These are phyloP conservation scores for Meloidogyne floridensis DNA, from an alignment of 1,140 invertebrate genomes.

Conservation along the genomic window DNA sequence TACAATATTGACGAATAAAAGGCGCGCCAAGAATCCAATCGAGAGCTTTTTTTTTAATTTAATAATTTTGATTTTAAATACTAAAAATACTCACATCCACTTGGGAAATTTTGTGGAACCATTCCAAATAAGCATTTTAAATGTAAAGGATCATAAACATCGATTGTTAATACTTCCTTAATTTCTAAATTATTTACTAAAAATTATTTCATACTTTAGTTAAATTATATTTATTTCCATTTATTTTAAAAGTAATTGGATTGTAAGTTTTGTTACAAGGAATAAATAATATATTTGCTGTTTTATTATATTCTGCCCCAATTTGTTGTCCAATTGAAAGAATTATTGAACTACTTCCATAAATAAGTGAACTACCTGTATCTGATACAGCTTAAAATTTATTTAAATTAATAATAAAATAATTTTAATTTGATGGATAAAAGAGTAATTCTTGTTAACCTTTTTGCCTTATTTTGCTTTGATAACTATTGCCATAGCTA, in stretches of 20 bases:
- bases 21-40: constrained; percentile 56
- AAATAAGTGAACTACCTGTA: constrained; percentile 56
- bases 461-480: too few relatives aligned
- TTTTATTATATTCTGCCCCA: constrained; percentile 21
- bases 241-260: constrained; percentile 43
- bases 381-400: constrained; percentile 53
- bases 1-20: constrained; percentile 55
- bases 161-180: constrained; percentile 44
- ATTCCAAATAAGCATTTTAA: constrained; percentile 25
- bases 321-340: constrained; percentile 36
- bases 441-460: too few relatives aligned
- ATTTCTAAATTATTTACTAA: neutral
- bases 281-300: constrained; percentile 36
- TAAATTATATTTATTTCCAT: constrained; percentile 36
- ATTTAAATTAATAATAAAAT: too few relatives aligned
- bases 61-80: neutral
- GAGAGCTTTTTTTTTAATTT: neutral
- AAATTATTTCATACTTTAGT: neutral
- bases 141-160: constrained; percentile 39
- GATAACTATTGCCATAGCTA: too few relatives aligned
- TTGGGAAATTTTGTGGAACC: constrained; percentile 21
- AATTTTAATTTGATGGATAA: too few relatives aligned
- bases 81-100: neutral
- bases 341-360: constrained; percentile 37
- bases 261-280: constrained; percentile 38